Evolutionary conservation across 2,888 invertebrate genomes (phyloP).

Genomic region (Zhengitettix transpicula): DNA sequence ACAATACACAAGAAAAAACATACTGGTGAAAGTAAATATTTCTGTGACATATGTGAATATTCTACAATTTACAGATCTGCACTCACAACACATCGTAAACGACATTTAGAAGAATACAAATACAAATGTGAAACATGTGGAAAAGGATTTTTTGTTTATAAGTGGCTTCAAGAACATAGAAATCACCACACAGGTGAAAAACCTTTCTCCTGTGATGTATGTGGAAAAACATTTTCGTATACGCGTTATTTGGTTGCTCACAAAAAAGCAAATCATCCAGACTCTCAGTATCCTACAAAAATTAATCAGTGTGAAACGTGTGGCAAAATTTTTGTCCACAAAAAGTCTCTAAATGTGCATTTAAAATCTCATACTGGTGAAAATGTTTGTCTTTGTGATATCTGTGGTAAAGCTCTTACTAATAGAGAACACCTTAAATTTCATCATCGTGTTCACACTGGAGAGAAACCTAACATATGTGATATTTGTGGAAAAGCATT

Average conservation of each 20-base stretch:
- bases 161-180: conserved; percentile 11
- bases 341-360: conserved; percentile 9
- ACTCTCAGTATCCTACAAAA: conserved; percentile 18
- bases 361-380: conserved; percentile 13
- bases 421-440: conserved; percentile 25
- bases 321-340: conserved; percentile 15
- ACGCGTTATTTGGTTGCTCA: conserved; percentile 25
- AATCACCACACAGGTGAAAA: conserved; percentile 14
- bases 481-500: conserved; percentile 13
- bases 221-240: conserved; percentile 16
- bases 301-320: conserved; percentile 27
- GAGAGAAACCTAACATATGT: conserved; percentile 13
- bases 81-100: conserved; percentile 12
- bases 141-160: conserved; percentile 12
- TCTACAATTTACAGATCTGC: conserved; percentile 11
- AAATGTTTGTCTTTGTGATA: conserved; percentile 10
- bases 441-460: conserved; percentile 13
- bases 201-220: conserved; percentile 12
- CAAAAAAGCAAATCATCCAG: conserved; percentile 23
- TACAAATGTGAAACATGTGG: conserved; percentile 13
- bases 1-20: conserved; percentile 11
- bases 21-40: conserved; percentile 12
- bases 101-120: conserved; percentile 13
- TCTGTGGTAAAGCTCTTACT: conserved; percentile 23
- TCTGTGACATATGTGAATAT: conserved; percentile 12